Conservation (phyloP, 2,797 vertebrate genomes). For the Brachymystax lenok region DNA sequence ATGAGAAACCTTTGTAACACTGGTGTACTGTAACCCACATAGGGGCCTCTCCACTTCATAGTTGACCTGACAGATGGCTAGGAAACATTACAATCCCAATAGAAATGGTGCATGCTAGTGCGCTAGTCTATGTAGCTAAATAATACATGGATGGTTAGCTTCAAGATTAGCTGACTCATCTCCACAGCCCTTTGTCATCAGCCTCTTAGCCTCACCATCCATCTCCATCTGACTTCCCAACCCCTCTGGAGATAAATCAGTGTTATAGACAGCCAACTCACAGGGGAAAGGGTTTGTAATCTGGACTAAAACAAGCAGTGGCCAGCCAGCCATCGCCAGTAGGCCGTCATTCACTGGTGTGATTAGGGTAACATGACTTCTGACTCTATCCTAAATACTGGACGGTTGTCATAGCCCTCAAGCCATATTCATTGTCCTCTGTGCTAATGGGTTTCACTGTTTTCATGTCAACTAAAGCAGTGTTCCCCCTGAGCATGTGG, state of each 20-base stretch:
- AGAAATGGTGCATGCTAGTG: too few species aligned
- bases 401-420: background rate
- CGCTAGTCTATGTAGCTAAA: background rate
- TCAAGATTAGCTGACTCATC: too few species aligned
- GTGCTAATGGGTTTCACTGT: background rate
- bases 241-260: background rate
- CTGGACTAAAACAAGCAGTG: background rate
- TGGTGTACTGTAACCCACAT: too few species aligned
- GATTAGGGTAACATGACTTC: background rate
- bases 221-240: too few species aligned
- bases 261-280: background rate
- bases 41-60: too few species aligned
- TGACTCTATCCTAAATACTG: background rate
- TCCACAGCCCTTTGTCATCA: too few species aligned
- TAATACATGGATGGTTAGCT: too few species aligned
- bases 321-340: background rate
- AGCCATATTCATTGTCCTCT: background rate
- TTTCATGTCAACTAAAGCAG: background rate
- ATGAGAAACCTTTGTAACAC: too few species aligned
- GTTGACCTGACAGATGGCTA: too few species aligned
- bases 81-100: too few species aligned
- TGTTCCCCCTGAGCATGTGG: background rate
- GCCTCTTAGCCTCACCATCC: too few species aligned
- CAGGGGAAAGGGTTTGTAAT: background rate
- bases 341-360: background rate